Base-by-base conservation (phyloP, 2,113 vertebrate genomes). In the Anoura caudifer region DNA sequence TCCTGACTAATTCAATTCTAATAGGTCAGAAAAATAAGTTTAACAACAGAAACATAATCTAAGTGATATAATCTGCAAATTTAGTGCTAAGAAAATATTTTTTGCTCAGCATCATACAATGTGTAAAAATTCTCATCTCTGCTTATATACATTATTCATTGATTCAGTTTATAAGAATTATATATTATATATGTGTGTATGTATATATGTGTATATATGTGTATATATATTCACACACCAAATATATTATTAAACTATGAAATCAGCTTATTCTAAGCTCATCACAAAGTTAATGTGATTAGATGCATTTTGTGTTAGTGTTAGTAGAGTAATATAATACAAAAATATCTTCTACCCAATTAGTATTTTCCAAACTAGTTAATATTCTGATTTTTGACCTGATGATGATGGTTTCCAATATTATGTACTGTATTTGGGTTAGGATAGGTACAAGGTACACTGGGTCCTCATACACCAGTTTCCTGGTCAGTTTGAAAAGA, bases 401-500 rank as follows among this genome's bases (percentile, higher is more conserved):
- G 0, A 43, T 65, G 81, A 75, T 83, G 41, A 33, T 80, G 81
- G 43, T 13, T 12, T 87, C 45, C 52, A 79, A 69, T 95, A 90
- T 87, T 98, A 96, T 96, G 96, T 70, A 82, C 67, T 83, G 95
- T 86, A 92, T 91, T 95, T 96, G 19, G 36, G 47, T 52, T 77
- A 45, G 94, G 50, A 79, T 84, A 80, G n/a, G 77, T 96, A 97
- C 94, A 88, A 82, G 33, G 80, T 96, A 97, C 94, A 88, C 38
- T 88, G 79, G 73, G 59, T 97, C 86, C 97, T 96, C 84, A 67
- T 95, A 90, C 50, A 73, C 92, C 92, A 59, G 36, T 96, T 81
- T 67, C 65, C 56, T 92, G 26, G 87, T 98, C 89, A 99, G 93
- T 98, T 96, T 98, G 98, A 98, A 98, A 98, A 98, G 98, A 98